phyloP scores from a whole-genome alignment of 1,140 invertebrate species.

The Meloidogyne exigua region DNA sequence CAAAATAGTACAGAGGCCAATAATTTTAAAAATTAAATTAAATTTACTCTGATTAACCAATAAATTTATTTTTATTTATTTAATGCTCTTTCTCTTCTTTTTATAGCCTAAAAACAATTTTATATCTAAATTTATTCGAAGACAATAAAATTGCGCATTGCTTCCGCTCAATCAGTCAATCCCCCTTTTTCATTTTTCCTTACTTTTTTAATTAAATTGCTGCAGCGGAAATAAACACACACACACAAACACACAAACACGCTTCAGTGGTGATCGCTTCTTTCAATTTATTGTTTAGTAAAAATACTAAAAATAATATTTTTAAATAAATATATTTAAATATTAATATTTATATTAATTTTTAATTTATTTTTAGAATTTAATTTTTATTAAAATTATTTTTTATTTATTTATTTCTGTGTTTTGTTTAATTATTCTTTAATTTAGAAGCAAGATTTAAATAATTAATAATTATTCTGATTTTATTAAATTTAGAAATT shows the following conservation, averaged over 20 bases:
- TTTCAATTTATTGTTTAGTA: neutral
- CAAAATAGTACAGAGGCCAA: too few species aligned
- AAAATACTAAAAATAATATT: neutral
- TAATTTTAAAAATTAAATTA: too few species aligned
- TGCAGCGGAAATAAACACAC: neutral
- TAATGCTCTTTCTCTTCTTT: too few species aligned
- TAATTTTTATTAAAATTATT: neutral
- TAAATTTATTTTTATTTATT: neutral
- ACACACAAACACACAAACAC: neutral
- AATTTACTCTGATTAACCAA: too few species aligned
- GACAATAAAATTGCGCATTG: neutral
- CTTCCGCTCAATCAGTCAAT: conserved; percentile 4
- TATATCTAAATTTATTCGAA: neutral
- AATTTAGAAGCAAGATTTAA: too few species aligned
- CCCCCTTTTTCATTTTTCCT: neutral
- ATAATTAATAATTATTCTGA: too few species aligned
- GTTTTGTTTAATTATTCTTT: too few species aligned
- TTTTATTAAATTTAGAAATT: too few species aligned
- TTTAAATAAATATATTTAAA: neutral
- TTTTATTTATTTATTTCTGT: too few species aligned
- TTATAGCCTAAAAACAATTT: neutral
- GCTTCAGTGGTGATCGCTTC: neutral
- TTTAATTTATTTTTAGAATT: neutral
- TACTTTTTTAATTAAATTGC: neutral
- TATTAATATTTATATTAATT: neutral